Evolutionary conservation across 1,140 invertebrate species (phyloP), one percentile per base, ranked within the genome.

Genomic region (Papilio aristodemus): DNA sequence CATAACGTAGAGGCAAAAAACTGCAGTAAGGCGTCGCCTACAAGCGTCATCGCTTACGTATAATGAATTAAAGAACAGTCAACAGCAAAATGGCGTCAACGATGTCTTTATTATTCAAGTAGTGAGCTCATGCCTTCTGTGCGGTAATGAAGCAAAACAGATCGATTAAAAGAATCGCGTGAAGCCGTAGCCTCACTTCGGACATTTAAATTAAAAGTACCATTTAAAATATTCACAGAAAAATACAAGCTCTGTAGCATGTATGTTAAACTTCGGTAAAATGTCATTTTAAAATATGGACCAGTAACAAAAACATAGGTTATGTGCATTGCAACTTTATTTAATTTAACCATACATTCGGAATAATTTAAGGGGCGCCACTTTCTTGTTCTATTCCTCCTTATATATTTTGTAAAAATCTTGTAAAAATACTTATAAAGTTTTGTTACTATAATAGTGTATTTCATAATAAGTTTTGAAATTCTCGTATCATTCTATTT

Each of bases 1-100:
- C 59, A 38, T 62, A 62, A 38, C 8, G 59, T 62, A n/a, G 14
- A 62, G 59, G 59, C 14, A 62, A 62, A 59, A 62, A 62, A 62
- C 59, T 62, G 59, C 59, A 62, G 32, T 17, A 62, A 62, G 59
- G 59, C 59, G 59, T 62, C 17, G 32, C 59, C 59, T 62, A 62
- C 59, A 38, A 62, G 59, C 59, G 32, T 38, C 59, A 62, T 39
- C 59, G 37, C 37, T 62, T 62, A 62, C 59, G 59, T 62, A 22
- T 62, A 62, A 62, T 62, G 59, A 62, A 62, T 62, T 62, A 62
- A 62, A 62, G 59, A 62, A 62, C 59, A 62, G 59, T 62, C 14
- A 62, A 62, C 59, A 25, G 46, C 46, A 37, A 62, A 62, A 62
- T 62, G 59, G 58, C 58, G 58, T 60, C 58, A 60, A 60, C 58